Conservation (phyloP, 2,113 vertebrate species). For the Perca schrenkii region DNA sequence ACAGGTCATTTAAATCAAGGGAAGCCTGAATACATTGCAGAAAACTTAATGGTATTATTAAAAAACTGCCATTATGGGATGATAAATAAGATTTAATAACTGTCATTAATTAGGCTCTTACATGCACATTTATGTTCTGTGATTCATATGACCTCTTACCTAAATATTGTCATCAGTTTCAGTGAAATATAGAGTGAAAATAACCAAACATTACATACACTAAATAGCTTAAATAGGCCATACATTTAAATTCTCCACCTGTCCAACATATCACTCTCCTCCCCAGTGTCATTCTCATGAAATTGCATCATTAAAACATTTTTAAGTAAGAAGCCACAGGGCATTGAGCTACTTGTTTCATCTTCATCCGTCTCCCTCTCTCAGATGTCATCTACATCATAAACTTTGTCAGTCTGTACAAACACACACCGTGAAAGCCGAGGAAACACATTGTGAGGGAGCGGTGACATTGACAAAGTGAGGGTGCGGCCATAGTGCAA, state of each 20-base stretch:
- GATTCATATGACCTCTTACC: constrained; percentile 21
- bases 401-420: constrained; percentile 52
- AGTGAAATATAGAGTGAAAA: constrained; percentile 7
- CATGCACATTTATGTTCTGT: background rate
- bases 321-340: constrained; percentile 51
- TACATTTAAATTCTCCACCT: constrained; percentile 41
- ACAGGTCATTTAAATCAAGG: constrained; percentile 56
- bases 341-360: constrained; percentile 40
- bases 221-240: constrained; percentile 27
- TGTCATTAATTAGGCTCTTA: constrained; percentile 38
- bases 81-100: constrained; percentile 50
- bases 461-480: constrained; percentile 78
- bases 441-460: constrained; percentile 52
- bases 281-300: constrained; percentile 30
- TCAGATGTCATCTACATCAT: constrained; percentile 62
- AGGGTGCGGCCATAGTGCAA: constrained; percentile 54
- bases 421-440: constrained; percentile 33
- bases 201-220: background rate
- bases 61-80: constrained; percentile 26
- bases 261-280: constrained; percentile 35
- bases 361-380: constrained; percentile 47
- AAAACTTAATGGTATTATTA: constrained; percentile 18
- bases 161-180: constrained; percentile 29
- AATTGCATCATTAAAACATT: constrained; percentile 66
- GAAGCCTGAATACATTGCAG: constrained; percentile 37